Percentiles rank a stretch among this genome's conserved stretches.
Evolutionary conservation across 2,113 vertebrate species (phyloP).

Genomic region (Nibea coibor): DNA sequence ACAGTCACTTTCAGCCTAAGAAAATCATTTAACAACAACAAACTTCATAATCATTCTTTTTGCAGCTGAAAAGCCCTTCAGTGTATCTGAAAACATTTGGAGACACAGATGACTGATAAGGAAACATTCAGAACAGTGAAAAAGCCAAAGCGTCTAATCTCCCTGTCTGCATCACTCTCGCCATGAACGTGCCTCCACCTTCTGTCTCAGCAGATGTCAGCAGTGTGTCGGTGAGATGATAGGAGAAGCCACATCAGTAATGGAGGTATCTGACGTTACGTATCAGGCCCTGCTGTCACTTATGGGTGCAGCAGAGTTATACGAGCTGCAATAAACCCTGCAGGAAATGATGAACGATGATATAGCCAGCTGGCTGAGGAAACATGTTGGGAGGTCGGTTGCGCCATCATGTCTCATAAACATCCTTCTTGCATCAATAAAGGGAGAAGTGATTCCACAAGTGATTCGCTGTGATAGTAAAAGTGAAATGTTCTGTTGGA

Average conservation of each 20-base stretch:
- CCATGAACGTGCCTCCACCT: not conserved
- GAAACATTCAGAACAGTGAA: not conserved
- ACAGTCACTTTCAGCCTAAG: not conserved
- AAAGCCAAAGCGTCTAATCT: not conserved
- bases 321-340: conserved; percentile 39
- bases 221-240: not conserved
- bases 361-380: conserved; percentile 36
- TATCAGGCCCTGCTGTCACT: conserved; percentile 39
- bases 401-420: conserved; percentile 33
- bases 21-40: not conserved
- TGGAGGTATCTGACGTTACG: conserved; percentile 17
- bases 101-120: not conserved
- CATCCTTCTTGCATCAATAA: conserved; percentile 7
- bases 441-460: not conserved
- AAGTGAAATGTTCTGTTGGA: not conserved
- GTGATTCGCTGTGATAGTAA: not conserved
- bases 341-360: conserved; percentile 45
- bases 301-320: conserved; percentile 19
- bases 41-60: not conserved
- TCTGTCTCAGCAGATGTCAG: conserved; percentile 24
- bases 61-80: not conserved
- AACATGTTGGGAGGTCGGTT: conserved; percentile 15
- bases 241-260: not conserved
- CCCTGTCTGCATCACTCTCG: not conserved
- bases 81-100: not conserved